A percentile compares a stretch with the other conserved stretches of the same genome.
Conservation (phyloP, 2,113 vertebrate species). For the Apteryx mantelli region DNA sequence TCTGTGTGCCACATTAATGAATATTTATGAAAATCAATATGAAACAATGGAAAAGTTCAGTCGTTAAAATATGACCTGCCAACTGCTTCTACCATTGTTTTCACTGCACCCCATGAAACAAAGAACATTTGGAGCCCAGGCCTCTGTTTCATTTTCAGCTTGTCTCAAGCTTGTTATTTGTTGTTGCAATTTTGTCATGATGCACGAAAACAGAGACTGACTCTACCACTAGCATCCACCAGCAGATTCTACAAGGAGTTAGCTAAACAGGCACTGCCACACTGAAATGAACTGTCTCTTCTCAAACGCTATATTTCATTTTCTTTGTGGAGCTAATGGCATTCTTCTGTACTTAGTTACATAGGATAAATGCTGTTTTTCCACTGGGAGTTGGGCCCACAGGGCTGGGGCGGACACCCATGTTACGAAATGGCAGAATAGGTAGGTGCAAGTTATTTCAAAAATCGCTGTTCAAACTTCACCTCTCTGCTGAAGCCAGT, state of each 20-base stretch:
- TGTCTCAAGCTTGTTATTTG: slow-evolving; percentile 5
- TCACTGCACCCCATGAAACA: neutral
- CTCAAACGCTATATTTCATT: neutral
- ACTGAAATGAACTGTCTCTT: neutral
- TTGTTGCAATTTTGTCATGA: slow-evolving; percentile 6
- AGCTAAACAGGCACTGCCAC: neutral
- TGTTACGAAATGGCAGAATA: neutral
- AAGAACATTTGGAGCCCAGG: slow-evolving; percentile 30
- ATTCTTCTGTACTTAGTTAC: neutral
- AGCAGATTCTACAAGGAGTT: neutral
- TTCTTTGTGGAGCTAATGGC: neutral
- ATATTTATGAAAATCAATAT: slow-evolving; percentile 40
- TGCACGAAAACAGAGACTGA: neutral
- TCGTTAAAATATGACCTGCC: slow-evolving; percentile 24
- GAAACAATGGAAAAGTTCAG: slow-evolving; percentile 21
- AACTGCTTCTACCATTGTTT: slow-evolving; percentile 35
- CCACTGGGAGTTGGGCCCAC: neutral
- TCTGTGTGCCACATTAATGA: slow-evolving; percentile 6
- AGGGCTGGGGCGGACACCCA: neutral
- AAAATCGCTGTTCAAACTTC: neutral
- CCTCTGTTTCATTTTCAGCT: slow-evolving; percentile 20
- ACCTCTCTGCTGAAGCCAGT: neutral
- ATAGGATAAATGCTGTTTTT: neutral
- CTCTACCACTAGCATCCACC: neutral
- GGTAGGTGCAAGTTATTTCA: neutral